Conservation (phyloP, 2,797 vertebrate genomes). For the Paratrypauchen microcephalus region DNA sequence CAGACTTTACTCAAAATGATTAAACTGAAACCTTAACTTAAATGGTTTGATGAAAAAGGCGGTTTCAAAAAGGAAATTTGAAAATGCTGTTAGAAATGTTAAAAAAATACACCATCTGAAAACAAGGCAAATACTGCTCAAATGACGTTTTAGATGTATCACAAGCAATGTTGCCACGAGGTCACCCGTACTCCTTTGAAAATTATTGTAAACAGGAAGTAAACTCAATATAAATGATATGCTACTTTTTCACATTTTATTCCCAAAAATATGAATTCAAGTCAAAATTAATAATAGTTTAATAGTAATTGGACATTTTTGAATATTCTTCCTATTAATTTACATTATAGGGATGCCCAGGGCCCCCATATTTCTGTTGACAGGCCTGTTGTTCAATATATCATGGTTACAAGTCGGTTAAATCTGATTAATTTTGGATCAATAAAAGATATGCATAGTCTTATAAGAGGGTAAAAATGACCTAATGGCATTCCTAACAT, state of each 20-base stretch:
- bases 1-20: slow-evolving; percentile 7
- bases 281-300: background rate
- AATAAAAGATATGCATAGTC: background rate
- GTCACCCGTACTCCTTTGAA: background rate
- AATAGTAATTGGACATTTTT: too few species aligned
- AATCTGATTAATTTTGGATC: too few species aligned
- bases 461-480: background rate
- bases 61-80: background rate
- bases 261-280: background rate
- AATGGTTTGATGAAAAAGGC: background rate
- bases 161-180: slow-evolving; percentile 3
- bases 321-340: too few species aligned
- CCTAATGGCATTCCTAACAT: background rate
- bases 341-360: too few species aligned
- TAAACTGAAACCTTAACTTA: background rate
- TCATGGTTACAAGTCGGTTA: too few species aligned
- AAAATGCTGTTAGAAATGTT: background rate
- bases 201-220: background rate
- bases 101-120: background rate
- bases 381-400: too few species aligned
- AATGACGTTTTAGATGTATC: background rate
- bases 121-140: background rate
- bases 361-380: too few species aligned
- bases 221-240: background rate
- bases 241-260: background rate